Conservation (phyloP, 53 echinoderm and acorn worm genomes). For the Arbacia lixula region DNA sequence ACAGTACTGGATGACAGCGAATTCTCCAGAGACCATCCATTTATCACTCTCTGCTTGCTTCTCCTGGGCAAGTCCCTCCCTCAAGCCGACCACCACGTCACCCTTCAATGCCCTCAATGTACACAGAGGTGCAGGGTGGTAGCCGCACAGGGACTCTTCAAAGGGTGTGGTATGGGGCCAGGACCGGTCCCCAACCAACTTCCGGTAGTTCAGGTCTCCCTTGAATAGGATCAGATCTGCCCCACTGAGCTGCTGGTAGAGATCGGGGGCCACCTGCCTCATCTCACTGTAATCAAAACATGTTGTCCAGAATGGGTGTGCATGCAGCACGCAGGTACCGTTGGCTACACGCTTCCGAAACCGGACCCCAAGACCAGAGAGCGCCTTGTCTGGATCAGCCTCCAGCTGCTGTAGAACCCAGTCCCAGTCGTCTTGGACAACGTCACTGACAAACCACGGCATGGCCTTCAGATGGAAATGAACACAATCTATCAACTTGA, state of each 20-base stretch:
- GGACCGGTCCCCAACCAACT: conserved; percentile 81
- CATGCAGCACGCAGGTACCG: conserved; percentile 68
- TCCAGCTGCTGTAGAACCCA: conserved; percentile 75
- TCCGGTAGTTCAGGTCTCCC: conserved; percentile 96
- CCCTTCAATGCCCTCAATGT: conserved; percentile 86
- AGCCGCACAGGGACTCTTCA: conserved; percentile 77
- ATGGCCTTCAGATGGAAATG: conserved; percentile 88
- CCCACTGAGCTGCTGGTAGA: conserved; percentile 71
- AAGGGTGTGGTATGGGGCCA: conserved; percentile 92
- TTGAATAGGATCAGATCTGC: conserved; percentile 82
- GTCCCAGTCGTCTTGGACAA: conserved; percentile 72
- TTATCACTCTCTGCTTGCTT: conserved; percentile 51
- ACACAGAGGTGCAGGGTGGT: conserved; percentile 86
- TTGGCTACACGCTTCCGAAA: conserved; percentile 59
- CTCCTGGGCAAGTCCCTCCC: conserved; percentile 69
- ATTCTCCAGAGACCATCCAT: conserved; percentile 86
- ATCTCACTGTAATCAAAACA: conserved; percentile 78
- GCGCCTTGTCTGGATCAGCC: conserved; percentile 28
- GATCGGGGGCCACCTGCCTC: conserved; percentile 73
- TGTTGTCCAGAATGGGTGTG: conserved; percentile 91
- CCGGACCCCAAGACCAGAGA: conserved; percentile 62
- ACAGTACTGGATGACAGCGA: conserved; percentile 88
- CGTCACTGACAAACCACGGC: conserved; percentile 98
- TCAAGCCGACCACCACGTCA: conserved; percentile 81
- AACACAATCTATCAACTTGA: conserved; percentile 54